A percentile compares a stretch with the other conserved stretches of the same genome.
Evolutionary conservation across 2,888 invertebrate species (phyloP).

Genomic region (Acheta domesticus): DNA sequence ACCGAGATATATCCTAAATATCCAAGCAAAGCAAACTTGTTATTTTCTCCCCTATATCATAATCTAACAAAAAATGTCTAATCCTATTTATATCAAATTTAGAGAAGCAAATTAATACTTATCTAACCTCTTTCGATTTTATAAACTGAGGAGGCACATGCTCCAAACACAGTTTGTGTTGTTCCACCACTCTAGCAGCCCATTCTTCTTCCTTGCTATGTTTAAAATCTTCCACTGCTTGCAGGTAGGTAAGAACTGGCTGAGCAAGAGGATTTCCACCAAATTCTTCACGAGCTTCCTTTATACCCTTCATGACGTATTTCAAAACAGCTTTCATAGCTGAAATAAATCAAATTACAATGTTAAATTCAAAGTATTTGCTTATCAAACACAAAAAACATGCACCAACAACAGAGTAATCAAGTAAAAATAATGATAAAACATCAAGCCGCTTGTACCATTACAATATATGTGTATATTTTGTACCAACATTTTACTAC

Average conservation of each 20-base stretch:
- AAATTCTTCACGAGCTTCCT: conserved; percentile 50
- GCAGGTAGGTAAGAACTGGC: conserved; percentile 52
- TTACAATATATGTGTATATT: too few species aligned
- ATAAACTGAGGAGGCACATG: conserved; percentile 67
- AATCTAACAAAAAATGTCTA: background rate
- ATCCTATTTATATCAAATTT: too few species aligned
- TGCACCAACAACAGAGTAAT: too few species aligned
- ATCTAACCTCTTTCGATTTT: conserved; percentile 59
- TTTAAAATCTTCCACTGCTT: conserved; percentile 52
- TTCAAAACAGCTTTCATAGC: conserved; percentile 42
- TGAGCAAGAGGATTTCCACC: conserved; percentile 50
- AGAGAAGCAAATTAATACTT: too few species aligned
- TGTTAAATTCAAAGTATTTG: too few species aligned
- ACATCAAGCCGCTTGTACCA: too few species aligned
- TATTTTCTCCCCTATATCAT: too few species aligned
- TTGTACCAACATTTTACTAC: too few species aligned
- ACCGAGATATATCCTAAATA: too few species aligned
- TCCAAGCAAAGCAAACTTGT: too few species aligned
- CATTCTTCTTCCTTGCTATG: conserved; percentile 52
- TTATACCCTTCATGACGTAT: conserved; percentile 51
- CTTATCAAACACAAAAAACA: too few species aligned
- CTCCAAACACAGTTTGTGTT: conserved; percentile 58
- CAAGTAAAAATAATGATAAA: too few species aligned
- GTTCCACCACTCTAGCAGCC: conserved; percentile 53
- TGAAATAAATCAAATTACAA: conserved; percentile 36